Evolutionary conservation across 2,888 invertebrate genomes (phyloP), one percentile per base, ranked within the genome.

Genomic region (Anticlea derivata): DNA sequence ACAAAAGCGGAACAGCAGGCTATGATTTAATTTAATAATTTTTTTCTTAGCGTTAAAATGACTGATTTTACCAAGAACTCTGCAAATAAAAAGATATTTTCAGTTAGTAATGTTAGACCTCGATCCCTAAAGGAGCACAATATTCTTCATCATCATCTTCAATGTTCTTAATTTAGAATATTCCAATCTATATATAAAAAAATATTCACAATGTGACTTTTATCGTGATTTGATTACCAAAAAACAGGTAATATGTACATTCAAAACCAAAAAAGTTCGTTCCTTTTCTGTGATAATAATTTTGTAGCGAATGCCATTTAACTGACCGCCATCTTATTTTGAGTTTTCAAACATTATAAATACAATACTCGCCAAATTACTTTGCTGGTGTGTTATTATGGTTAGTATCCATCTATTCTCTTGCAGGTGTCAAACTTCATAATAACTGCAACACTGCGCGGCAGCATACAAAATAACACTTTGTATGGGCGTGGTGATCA

Each of bases 241-340:
- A 53, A 54, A 46, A 2, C 49, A 55, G 55, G 55, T 62, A 57
- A 56, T 54, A 54, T 39, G 43, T 30, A 63, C 49, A 60, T 3
- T 3, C 2, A 17, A 17, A 62, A 24, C 7, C 44, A 49, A 60
- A 61, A 2, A 17, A 60, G 68, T 73, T 71, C 61, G 68, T 69
- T 70, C 68, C 63, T 43, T 49, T 50, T 49, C 57, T 61, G 61
- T 62, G 61, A 60, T 61, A 59, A 55, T 60, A 53, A 40, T 58
- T 51, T 48, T 52, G 58, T 64, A 49, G 56, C 55, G 57, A 53
- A 61, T 49, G 46, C 20, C 47, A 34, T 50, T 39, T n/a, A n/a
- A n/a, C n/a, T n/a, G n/a, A n/a, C n/a, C n/a, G n/a, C n/a, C n/a
- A n/a, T n/a, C n/a, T n/a, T 47, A 44, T 45, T 58, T 55, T 35